Conservation (phyloP, 2,888 invertebrate species). For the Allygus modestus region DNA sequence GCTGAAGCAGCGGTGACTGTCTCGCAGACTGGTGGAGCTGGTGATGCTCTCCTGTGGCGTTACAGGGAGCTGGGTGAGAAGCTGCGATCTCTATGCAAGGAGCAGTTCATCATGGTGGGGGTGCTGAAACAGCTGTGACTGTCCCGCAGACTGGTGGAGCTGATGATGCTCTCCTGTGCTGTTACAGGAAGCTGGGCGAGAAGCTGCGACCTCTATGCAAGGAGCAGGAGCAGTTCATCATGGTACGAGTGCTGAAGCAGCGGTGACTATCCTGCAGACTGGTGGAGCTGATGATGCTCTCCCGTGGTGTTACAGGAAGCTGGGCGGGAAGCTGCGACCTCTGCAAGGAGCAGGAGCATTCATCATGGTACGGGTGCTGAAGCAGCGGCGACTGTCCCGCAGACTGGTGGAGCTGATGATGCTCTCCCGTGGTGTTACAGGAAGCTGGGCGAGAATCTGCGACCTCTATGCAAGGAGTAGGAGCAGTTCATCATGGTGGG, state of each 20-base stretch:
- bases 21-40: conserved; percentile 89
- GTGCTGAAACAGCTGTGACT: no score
- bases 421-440: no score
- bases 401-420: conserved; percentile 90
- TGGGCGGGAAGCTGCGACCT: conserved; percentile 89
- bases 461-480: conserved; percentile 93
- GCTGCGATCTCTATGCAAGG: conserved; percentile 91
- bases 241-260: conserved; percentile 89
- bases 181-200: conserved; percentile 85
- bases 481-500: no score
- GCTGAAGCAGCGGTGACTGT: conserved; percentile 90
- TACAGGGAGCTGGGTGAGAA: conserved; percentile 92
- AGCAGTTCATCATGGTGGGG: no score
- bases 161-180: no score
- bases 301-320: conserved; percentile 91
- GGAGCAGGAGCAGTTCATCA: conserved; percentile 87
- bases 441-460: conserved; percentile 89
- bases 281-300: conserved; percentile 89
- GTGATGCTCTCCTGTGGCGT: no score
- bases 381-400: conserved; percentile 90
- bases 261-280: conserved; percentile 89
- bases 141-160: no score
- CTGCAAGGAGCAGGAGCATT: conserved; percentile 92
- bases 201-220: conserved; percentile 91
- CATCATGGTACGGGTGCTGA: conserved; percentile 86